Conservation (phyloP, 2,888 invertebrate species). For the Sialis fuliginosa region DNA sequence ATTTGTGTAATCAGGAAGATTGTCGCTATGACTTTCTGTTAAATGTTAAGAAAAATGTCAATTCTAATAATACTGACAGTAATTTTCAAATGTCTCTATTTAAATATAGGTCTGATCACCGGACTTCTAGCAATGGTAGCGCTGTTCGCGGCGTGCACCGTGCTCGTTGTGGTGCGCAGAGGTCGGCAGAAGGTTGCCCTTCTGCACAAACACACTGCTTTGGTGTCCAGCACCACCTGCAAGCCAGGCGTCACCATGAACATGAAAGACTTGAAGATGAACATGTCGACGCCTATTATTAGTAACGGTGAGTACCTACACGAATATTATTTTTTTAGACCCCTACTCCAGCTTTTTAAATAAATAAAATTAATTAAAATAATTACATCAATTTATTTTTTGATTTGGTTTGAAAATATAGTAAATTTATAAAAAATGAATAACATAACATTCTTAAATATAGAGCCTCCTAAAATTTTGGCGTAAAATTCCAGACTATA, state of each 20-base stretch:
- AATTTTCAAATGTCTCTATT: slow-evolving; percentile 21
- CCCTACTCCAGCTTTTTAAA: too few relatives aligned
- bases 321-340: too few relatives aligned
- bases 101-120: slow-evolving; percentile 35
- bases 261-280: slow-evolving; percentile 37
- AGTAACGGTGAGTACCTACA: slow-evolving; percentile 23
- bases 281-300: slow-evolving; percentile 35
- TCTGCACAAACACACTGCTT: slow-evolving; percentile 40
- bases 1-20: too few relatives aligned
- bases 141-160: slow-evolving; percentile 42
- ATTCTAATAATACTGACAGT: slow-evolving; percentile 2
- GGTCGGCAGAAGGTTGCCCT: slow-evolving; percentile 32
- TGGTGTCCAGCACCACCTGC: slow-evolving; percentile 32
- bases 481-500: too few relatives aligned
- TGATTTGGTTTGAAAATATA: too few relatives aligned
- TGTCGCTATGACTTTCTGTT: too few relatives aligned
- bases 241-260: slow-evolving; percentile 36
- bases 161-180: slow-evolving; percentile 43
- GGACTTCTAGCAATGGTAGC: slow-evolving; percentile 47
- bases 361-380: too few relatives aligned
- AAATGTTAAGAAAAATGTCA: slow-evolving; percentile 4
- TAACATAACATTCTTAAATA: too few relatives aligned
- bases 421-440: too few relatives aligned
- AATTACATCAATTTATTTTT: too few relatives aligned
- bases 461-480: too few relatives aligned